Evolutionary conservation across 2,113 vertebrate genomes (phyloP).

Genomic region (Macrotus californicus): DNA sequence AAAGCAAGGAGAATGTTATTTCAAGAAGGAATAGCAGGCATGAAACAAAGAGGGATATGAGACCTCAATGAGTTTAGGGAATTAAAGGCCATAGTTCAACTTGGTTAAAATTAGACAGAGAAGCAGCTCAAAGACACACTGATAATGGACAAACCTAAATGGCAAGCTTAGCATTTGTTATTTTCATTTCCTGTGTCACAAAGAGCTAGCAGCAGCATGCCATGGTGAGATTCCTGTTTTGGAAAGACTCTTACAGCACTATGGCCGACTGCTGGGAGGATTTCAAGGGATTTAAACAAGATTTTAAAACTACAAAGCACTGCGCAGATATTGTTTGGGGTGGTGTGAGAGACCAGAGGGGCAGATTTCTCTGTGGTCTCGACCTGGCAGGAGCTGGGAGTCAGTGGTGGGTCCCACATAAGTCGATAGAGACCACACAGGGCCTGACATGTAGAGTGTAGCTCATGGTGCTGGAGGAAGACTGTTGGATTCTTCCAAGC

Average conservation of each 20-base stretch:
- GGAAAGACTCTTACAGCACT: neutral
- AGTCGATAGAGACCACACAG: neutral
- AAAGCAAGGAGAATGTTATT: neutral
- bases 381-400: neutral
- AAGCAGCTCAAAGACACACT: neutral
- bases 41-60: neutral
- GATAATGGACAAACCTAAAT: neutral
- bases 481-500: neutral
- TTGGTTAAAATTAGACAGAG: neutral
- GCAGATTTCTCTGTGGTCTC: neutral
- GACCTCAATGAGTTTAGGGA: neutral
- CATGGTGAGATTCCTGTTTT: neutral
- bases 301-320: neutral
- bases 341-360: neutral
- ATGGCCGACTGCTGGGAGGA: neutral
- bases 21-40: neutral
- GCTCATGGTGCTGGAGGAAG: neutral
- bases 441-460: neutral
- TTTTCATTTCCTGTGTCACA: too few species aligned
- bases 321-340: neutral
- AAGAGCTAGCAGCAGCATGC: neutral
- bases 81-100: neutral
- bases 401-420: neutral
- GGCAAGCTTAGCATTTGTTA: neutral
- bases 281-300: neutral